A percentile compares a stretch with the other conserved stretches of the same genome.
phyloP scores from a whole-genome alignment of 1,140 invertebrate genomes.

The Heterodera schachtii region DNA sequence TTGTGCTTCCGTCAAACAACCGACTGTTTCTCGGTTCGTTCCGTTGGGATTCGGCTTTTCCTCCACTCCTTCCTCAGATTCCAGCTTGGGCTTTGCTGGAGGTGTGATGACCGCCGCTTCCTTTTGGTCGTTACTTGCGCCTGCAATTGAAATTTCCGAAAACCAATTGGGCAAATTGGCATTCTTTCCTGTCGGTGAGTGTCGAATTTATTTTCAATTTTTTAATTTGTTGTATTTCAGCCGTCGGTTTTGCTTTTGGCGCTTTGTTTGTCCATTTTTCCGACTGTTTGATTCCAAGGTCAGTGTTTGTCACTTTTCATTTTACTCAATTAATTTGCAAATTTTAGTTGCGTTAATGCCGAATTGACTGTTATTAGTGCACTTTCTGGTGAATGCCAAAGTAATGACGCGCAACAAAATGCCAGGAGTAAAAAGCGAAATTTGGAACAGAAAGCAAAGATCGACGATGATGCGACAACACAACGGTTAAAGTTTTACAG shows the following conservation, averaged over 20 bases:
- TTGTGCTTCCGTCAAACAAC: constrained; percentile 75
- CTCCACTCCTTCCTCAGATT: constrained; percentile 70
- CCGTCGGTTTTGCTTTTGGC: constrained; percentile 85
- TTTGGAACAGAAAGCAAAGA: background rate
- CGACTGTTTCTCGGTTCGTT: constrained; percentile 59
- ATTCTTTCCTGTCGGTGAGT: constrained; percentile 80
- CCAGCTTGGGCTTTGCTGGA: constrained; percentile 91
- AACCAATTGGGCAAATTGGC: constrained; percentile 77
- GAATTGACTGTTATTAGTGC: constrained; percentile 41
- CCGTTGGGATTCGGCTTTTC: constrained; percentile 10
- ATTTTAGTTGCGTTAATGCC: constrained; percentile 42
- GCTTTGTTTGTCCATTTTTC: constrained; percentile 89
- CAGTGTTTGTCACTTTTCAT: background rate
- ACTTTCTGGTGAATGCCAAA: constrained; percentile 34
- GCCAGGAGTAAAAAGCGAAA: constrained; percentile 15
- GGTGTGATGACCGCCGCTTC: constrained; percentile 96
- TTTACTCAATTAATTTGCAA: background rate
- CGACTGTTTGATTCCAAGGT: constrained; percentile 81
- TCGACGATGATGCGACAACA: background rate
- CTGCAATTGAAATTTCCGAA: constrained; percentile 86
- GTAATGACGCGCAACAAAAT: constrained; percentile 3
- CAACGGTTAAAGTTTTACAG: background rate
- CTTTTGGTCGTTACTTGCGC: constrained; percentile 91
- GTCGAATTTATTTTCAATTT: background rate
- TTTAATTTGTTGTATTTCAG: background rate